Percentiles rank a stretch among this genome's conserved stretches.
These are phyloP conservation scores for Pardalotus punctatus DNA, from an alignment of 2,113 vertebrate genomes.

Conservation along the genomic window DNA sequence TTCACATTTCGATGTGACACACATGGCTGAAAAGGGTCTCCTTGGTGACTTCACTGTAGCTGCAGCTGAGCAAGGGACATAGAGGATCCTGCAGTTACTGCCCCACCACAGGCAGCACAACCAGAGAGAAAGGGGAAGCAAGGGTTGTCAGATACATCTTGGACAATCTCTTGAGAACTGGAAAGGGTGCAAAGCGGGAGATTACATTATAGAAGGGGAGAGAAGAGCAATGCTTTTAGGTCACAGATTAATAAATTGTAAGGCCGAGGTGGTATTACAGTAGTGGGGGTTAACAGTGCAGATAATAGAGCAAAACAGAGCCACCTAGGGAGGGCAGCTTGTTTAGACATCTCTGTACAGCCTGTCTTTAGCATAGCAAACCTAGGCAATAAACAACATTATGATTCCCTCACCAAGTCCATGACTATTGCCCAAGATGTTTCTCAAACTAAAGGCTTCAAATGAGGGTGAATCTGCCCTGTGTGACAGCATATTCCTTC, in stretches of 20 bases:
- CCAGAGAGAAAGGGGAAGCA: neutral
- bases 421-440: fast-evolving
- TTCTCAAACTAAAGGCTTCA: neutral
- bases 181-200: neutral
- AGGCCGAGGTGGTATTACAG: neutral
- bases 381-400: neutral
- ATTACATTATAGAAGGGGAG: fast-evolving
- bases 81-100: neutral
- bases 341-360: neutral
- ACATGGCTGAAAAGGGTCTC: neutral
- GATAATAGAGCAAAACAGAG: neutral
- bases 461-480: neutral
- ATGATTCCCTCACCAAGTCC: neutral
- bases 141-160: neutral
- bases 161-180: neutral
- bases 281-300: neutral
- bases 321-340: fast-evolving
- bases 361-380: neutral
- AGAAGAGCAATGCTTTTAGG: neutral
- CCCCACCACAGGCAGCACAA: neutral
- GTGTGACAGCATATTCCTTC: neutral
- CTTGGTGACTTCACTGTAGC: neutral
- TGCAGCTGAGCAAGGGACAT: neutral
- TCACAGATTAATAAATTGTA: neutral
- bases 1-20: neutral